These are phyloP conservation scores for Origma solitaria DNA, from an alignment of 2,113 vertebrate genomes.

Conservation along the genomic window DNA sequence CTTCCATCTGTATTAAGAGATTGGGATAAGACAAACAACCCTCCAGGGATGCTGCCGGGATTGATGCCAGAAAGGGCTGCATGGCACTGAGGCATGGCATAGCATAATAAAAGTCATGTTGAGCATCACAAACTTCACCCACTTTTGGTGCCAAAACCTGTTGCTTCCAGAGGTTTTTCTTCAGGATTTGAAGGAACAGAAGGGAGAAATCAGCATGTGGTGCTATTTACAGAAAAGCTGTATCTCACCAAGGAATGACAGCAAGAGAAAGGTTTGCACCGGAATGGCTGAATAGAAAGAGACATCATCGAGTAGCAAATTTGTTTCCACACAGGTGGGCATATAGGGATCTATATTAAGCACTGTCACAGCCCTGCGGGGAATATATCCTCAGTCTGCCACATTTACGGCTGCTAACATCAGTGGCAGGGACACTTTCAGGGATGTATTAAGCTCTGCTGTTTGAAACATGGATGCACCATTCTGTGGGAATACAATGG, in stretches of 20 bases:
- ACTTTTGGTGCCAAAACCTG: background rate
- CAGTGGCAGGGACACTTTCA: background rate
- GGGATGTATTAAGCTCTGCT: background rate
- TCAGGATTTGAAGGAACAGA: background rate
- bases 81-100: background rate
- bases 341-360: background rate
- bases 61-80: background rate
- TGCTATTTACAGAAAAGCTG: background rate
- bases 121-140: background rate
- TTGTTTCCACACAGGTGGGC: background rate
- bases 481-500: background rate
- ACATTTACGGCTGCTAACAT: background rate
- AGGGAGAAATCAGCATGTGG: background rate
- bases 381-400: background rate
- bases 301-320: background rate
- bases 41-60: background rate
- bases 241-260: background rate
- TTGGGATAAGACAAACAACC: background rate
- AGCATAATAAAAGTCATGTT: background rate
- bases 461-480: background rate
- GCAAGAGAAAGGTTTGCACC: background rate
- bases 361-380: background rate
- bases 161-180: background rate
- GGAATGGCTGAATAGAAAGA: background rate
- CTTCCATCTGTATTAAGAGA: background rate